These are phyloP conservation scores for Habropoda laboriosa DNA, from an alignment of 1,140 invertebrate species.

Conservation along the genomic window DNA sequence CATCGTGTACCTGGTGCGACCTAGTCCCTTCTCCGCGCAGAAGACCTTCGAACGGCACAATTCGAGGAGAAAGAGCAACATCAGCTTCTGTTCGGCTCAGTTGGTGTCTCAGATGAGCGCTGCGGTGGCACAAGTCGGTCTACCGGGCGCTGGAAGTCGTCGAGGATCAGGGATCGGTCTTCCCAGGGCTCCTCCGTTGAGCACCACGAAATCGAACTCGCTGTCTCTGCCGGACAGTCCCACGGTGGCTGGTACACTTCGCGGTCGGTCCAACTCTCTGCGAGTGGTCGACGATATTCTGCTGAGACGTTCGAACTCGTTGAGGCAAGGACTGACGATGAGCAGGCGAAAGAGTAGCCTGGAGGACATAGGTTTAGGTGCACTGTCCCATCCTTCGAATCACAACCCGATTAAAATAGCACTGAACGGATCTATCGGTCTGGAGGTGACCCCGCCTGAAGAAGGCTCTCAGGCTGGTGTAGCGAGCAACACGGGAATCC, in stretches of 20 bases:
- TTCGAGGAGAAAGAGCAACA: conserved; percentile 93
- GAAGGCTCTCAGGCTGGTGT: conserved; percentile 83
- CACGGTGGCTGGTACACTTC: conserved; percentile 87
- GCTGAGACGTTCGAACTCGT: conserved; percentile 90
- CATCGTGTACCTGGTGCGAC: conserved; percentile 95
- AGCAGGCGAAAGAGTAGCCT: conserved; percentile 89
- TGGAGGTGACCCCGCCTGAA: conserved; percentile 92
- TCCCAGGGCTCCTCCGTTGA: conserved; percentile 88
- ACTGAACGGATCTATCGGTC: conserved; percentile 91
- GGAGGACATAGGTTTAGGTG: conserved; percentile 90
- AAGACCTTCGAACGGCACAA: conserved; percentile 96
- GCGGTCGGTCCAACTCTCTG: conserved; percentile 92
- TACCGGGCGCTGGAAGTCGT: conserved; percentile 81
- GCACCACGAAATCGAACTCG: conserved; percentile 93
- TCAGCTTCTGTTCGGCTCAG: conserved; percentile 92
- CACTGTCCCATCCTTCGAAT: conserved; percentile 83
- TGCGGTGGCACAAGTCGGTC: conserved; percentile 79
- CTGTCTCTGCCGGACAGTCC: conserved; percentile 93
- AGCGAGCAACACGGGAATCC: conserved; percentile 83
- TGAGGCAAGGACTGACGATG: conserved; percentile 88
- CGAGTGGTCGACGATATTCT: conserved; percentile 92
- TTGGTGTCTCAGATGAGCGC: conserved; percentile 85
- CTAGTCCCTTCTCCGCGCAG: conserved; percentile 95
- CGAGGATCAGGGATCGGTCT: conserved; percentile 85
- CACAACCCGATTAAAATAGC: conserved; percentile 91